Evolutionary conservation across 2,113 vertebrate species (phyloP).

Genomic region (Anas platyrhynchos): DNA sequence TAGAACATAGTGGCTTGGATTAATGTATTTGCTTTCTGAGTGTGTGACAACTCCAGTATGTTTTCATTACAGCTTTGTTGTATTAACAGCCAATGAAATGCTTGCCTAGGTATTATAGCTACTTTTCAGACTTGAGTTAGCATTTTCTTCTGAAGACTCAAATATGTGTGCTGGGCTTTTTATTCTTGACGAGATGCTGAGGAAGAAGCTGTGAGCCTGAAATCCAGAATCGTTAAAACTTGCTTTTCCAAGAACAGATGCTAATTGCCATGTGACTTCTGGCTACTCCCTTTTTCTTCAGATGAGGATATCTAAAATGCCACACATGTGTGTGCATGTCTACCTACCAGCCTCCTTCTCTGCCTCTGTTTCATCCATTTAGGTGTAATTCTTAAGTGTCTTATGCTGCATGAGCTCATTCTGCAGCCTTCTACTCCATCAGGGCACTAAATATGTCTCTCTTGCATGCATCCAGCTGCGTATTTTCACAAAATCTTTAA

Average conservation of each 20-base stretch:
- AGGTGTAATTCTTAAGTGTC: not conserved
- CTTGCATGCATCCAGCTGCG: not conserved
- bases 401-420: fast-evolving
- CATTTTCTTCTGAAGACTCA: not conserved
- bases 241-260: fast-evolving
- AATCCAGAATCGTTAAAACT: not conserved
- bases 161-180: not conserved
- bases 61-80: not conserved
- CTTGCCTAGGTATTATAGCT: not conserved
- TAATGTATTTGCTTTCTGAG: not conserved
- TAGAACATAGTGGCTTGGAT: not conserved
- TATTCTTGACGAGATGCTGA: not conserved
- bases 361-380: not conserved
- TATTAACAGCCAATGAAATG: not conserved
- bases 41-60: not conserved
- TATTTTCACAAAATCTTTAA: not conserved
- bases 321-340: not conserved
- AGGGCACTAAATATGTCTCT: not conserved
- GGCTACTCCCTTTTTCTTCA: not conserved
- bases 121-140: not conserved
- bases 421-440: not conserved
- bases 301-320: not conserved
- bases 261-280: not conserved
- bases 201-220: not conserved
- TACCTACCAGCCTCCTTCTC: not conserved